Conservation (phyloP, 92 coral and sea anemone species). For the Scolanthus callimorphus region DNA sequence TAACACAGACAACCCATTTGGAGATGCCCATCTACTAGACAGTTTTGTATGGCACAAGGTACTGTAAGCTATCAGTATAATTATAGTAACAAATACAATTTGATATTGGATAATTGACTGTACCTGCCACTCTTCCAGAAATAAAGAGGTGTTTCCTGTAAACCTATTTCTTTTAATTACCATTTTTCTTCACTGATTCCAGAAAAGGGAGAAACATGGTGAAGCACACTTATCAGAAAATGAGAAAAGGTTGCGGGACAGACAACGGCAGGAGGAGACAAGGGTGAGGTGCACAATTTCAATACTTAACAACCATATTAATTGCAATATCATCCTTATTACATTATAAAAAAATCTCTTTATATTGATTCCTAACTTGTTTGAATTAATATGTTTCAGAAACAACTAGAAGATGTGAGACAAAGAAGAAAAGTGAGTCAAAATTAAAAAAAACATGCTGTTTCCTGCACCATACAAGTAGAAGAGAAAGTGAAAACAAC, state of each 20-base stretch:
- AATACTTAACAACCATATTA: background rate
- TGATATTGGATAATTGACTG: too few species aligned
- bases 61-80: background rate
- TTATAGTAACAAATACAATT: too few species aligned
- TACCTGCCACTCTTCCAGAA: too few species aligned
- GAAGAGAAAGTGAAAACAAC: too few species aligned
- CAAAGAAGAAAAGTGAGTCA: conserved; percentile 74
- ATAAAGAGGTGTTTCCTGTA: too few species aligned
- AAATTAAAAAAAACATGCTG: too few species aligned
- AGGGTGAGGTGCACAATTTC: conserved; percentile 34
- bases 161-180: too few species aligned
- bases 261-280: conserved; percentile 77
- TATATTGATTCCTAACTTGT: too few species aligned
- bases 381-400: conserved; percentile 36
- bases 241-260: conserved; percentile 72
- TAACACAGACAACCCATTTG: conserved; percentile 95
- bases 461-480: too few species aligned
- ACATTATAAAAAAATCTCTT: too few species aligned
- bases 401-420: conserved; percentile 87
- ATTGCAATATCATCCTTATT: too few species aligned
- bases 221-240: conserved; percentile 77
- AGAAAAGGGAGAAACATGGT: conserved; percentile 97
- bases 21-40: conserved; percentile 93
- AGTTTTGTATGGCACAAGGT: conserved; percentile 99
- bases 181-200: background rate